Evolutionary conservation across 2,888 invertebrate genomes (phyloP).

Genomic region (Cheilosia urbana): DNA sequence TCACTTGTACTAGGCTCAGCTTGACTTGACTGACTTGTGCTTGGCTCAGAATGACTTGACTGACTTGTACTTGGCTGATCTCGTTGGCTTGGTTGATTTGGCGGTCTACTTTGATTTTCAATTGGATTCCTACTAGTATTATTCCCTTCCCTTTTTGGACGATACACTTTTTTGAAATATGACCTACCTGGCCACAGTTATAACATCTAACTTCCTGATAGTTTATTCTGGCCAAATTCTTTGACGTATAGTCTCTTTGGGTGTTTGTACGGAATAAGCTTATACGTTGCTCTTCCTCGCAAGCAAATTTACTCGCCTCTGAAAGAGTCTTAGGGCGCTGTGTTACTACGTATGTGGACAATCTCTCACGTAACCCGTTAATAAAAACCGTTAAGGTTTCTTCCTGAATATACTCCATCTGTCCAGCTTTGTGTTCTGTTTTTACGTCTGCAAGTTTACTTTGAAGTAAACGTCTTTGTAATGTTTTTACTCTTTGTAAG

Average conservation of each 20-base stretch:
- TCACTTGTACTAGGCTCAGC: too few relatives aligned
- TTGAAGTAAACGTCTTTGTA: slow-evolving; percentile 27
- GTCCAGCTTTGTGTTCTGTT: slow-evolving; percentile 8
- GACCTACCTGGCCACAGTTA: not conserved
- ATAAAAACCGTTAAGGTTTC: slow-evolving; percentile 32
- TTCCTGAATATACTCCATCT: slow-evolving; percentile 18
- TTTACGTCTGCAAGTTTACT: not conserved
- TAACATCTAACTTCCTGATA: too few relatives aligned
- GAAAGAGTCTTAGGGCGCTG: slow-evolving; percentile 31
- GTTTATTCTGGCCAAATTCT: too few relatives aligned
- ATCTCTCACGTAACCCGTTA: not conserved
- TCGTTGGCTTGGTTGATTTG: too few relatives aligned
- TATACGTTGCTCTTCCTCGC: slow-evolving; percentile 40
- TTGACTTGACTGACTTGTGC: too few relatives aligned
- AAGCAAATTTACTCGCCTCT: slow-evolving; percentile 42
- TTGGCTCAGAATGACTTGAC: too few relatives aligned
- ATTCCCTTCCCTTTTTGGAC: not conserved
- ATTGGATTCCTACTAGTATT: not conserved
- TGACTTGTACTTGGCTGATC: too few relatives aligned
- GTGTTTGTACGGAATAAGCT: slow-evolving; percentile 13
- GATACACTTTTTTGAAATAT: not conserved
- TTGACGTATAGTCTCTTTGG: slow-evolving; percentile 7
- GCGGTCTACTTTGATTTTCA: too few relatives aligned
- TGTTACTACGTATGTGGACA: slow-evolving; percentile 33
- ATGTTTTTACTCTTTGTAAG: slow-evolving; percentile 26